Evolutionary conservation across 53 echinoderm and acorn worm genomes (phyloP), one percentile per base, ranked within the genome.

Genomic region (Actinopyga echinites): DNA sequence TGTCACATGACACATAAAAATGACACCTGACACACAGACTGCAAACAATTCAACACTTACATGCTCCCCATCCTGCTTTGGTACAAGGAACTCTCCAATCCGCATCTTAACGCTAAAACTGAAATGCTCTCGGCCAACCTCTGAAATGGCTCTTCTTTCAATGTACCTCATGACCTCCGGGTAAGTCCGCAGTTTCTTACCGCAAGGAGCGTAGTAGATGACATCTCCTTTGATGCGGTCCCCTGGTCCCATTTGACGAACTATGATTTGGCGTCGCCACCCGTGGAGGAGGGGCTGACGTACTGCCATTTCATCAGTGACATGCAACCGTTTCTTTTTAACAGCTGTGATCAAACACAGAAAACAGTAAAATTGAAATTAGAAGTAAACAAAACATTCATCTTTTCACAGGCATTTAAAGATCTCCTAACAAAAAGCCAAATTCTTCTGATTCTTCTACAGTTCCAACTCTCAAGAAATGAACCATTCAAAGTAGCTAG

Each of bases 131-230:
- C 99, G 56, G 20, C 85, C 86, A 25, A 99, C 94, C 17, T 82
- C 82, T 28, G 80, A 74, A 74, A 99, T 94, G 32, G 90, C 92
- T 29, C 93, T 84, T 29, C 93, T 64, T 80, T 99, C 92, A 32
- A 99, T 92, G 85, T 99, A 99, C 45, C 99, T 79, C 87, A 99
- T 92, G 30, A 99, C 99, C 83, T 99, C 99, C 0, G 99, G 99
- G 32, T 99, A 99, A 23, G 94, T 99, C 21, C 93, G 92, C 3
- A 99, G 87, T 64, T 99, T 99, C 89, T 99, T 99, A 22, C 99
- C 99, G 59, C 99, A 99, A 1, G 99, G 99, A 49, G 92, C 99
- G 26, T 94, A 99, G 87, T 99, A 99, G 61, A 99, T 90, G 57
- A 99, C 99, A 62, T 99, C 99, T 1, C 99, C 99, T 38, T 94